These are phyloP conservation scores for Trichomycterus rosablanca DNA, from an alignment of 2,113 vertebrate genomes.

Conservation along the genomic window DNA sequence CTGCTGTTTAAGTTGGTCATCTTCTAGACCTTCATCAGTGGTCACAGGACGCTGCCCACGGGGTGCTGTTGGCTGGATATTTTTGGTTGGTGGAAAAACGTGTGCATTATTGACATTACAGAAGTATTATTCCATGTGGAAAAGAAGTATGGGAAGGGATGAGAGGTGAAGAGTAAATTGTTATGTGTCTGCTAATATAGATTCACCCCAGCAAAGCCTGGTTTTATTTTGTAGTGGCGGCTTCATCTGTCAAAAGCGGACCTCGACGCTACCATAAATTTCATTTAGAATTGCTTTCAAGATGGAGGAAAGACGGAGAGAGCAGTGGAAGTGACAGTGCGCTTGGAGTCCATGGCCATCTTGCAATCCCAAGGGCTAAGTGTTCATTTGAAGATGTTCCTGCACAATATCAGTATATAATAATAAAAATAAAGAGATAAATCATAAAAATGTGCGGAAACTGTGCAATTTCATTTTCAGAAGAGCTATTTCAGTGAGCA, in stretches of 20 bases:
- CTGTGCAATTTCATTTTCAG: neutral
- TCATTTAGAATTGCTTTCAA: conserved; percentile 65
- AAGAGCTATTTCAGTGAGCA: conserved; percentile 5
- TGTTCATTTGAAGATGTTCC: conserved; percentile 22
- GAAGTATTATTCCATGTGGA: conserved; percentile 55
- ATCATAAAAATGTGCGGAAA: neutral
- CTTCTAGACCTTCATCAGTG: no score
- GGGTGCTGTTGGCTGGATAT: no score
- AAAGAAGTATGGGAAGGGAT: conserved; percentile 51
- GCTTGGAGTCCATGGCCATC: conserved; percentile 37
- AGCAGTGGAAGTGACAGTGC: conserved; percentile 35
- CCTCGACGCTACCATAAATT: conserved; percentile 56
- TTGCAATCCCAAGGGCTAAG: conserved; percentile 34
- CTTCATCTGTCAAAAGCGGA: conserved; percentile 51
- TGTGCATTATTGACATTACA: conserved; percentile 30
- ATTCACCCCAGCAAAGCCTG: conserved; percentile 53
- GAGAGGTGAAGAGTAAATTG: conserved; percentile 54
- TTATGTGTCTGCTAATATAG: conserved; percentile 66
- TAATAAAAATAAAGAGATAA: conserved; percentile 27
- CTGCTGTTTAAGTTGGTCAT: no score
- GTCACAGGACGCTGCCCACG: no score
- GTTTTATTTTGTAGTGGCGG: conserved; percentile 55
- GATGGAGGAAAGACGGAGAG: conserved; percentile 21
- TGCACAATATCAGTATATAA: conserved; percentile 21
- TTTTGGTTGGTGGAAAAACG: no score